These are phyloP conservation scores for Lamprotornis superbus DNA, from an alignment of 2,113 vertebrate species.

Conservation along the genomic window DNA sequence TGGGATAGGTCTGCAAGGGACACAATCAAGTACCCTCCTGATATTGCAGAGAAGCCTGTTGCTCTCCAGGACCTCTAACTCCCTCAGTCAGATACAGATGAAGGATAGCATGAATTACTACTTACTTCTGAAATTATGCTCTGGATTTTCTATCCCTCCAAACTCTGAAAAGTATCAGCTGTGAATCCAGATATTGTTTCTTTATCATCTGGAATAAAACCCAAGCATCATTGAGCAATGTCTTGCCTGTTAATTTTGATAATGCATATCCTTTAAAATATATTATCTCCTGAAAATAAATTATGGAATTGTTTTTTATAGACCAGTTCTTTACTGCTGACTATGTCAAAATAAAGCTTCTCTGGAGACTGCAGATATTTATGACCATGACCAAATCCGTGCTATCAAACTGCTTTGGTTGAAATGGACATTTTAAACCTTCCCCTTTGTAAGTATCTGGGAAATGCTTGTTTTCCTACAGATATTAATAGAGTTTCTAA, in stretches of 20 bases:
- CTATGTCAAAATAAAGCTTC: neutral
- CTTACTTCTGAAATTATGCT: neutral
- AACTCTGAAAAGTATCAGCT: neutral
- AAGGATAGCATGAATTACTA: neutral
- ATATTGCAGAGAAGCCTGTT: neutral
- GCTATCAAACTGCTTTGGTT: neutral
- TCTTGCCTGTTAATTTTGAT: neutral
- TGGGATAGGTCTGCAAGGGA: neutral
- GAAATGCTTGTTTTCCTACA: neutral
- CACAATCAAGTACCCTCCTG: accelerated
- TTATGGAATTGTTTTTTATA: neutral
- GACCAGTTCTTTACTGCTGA: neutral
- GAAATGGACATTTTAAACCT: neutral
- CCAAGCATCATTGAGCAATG: neutral
- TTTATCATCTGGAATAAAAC: conserved; percentile 14
- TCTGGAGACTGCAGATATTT: neutral
- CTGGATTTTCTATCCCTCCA: neutral
- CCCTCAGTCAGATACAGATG: neutral
- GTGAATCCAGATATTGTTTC: neutral
- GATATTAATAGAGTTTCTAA: neutral
- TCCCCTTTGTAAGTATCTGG: neutral
- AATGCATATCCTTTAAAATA: neutral
- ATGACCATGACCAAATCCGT: neutral
- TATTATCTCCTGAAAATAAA: neutral
- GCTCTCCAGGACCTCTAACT: neutral